Conservation (phyloP, 53 echinoderm and acorn worm genomes). For the Mesocentrotus franciscanus region DNA sequence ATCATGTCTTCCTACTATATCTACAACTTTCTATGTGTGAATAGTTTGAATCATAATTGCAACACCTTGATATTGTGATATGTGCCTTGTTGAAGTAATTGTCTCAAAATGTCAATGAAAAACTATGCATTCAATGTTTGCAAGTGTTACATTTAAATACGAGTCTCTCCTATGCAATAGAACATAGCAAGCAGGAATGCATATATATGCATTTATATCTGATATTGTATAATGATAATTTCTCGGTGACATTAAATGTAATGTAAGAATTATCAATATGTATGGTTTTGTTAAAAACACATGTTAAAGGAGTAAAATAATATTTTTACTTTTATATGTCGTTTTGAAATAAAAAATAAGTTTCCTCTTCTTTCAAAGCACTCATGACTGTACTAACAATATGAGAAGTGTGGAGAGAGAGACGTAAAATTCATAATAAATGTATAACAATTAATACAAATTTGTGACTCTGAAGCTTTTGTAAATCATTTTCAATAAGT, state of each 20-base stretch:
- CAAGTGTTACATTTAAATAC: not conserved
- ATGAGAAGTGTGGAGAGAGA: slow-evolving; percentile 10
- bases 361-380: slow-evolving; percentile 8
- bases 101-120: not conserved
- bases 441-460: not conserved
- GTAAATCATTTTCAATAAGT: slow-evolving; percentile 16
- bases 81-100: not conserved
- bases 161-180: not conserved
- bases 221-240: not conserved
- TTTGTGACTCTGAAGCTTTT: slow-evolving; percentile 29
- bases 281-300: not conserved
- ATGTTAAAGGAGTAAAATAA: not conserved
- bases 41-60: not conserved
- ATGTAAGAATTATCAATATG: not conserved
- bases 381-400: slow-evolving; percentile 48
- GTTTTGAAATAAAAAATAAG: not conserved
- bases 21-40: slow-evolving; percentile 6
- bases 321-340: not conserved
- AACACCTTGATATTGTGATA: slow-evolving; percentile 26
- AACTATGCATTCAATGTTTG: not conserved
- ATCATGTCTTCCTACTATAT: not conserved
- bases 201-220: not conserved
- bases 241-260: not conserved
- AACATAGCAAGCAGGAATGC: not conserved
- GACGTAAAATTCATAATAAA: not conserved